phyloP scores from a whole-genome alignment of 2,888 invertebrate species.

The Lydus trimaculatus region DNA sequence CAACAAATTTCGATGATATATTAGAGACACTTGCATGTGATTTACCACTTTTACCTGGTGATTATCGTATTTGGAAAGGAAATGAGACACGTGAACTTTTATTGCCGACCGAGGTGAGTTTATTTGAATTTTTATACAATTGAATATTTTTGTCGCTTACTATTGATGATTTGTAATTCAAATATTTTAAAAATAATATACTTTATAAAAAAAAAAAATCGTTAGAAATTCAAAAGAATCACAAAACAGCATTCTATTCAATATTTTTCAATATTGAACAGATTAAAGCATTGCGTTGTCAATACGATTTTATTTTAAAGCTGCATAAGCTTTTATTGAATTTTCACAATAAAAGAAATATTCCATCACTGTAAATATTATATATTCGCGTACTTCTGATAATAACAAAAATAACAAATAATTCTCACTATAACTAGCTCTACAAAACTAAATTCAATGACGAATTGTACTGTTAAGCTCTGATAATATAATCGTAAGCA shows the following conservation, averaged over 20 bases:
- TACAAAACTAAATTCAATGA: too few relatives aligned
- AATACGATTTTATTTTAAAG: background rate
- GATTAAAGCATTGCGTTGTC: background rate
- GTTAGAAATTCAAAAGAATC: too few relatives aligned
- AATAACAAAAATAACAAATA: too few relatives aligned
- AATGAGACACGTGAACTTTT: conserved; percentile 76
- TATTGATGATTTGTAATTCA: background rate
- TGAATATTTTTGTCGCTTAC: background rate
- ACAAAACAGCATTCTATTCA: background rate
- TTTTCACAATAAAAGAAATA: background rate
- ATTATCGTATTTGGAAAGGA: conserved; percentile 73
- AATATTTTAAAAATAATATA: background rate
- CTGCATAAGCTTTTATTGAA: background rate
- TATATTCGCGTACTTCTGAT: too few relatives aligned
- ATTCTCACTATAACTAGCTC: too few relatives aligned
- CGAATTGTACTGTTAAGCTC: too few relatives aligned
- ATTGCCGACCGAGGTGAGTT: conserved; percentile 71
- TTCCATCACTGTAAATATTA: too few relatives aligned
- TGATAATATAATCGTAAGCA: too few relatives aligned
- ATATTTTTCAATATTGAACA: background rate
- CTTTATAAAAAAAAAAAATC: too few relatives aligned
- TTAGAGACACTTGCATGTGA: conserved; percentile 72
- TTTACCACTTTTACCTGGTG: conserved; percentile 69
- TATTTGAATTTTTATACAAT: background rate
- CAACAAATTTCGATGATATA: conserved; percentile 68